Conservation (phyloP, 2,113 vertebrate species). For the Neodontobutis hainanensis region DNA sequence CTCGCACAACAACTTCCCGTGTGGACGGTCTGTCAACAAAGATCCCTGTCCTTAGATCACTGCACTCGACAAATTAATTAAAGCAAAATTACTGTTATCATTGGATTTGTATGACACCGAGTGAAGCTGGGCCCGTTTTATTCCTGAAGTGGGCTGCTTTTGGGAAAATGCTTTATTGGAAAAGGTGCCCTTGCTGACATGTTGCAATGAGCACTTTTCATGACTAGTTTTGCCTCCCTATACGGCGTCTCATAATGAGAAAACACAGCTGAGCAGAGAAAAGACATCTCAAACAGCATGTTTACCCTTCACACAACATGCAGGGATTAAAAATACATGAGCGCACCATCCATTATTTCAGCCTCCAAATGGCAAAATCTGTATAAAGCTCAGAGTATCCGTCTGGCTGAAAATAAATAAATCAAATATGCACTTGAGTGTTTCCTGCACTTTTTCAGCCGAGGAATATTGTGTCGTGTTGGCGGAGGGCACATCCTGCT, state of each 20-base stretch:
- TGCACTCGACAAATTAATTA: slow-evolving; percentile 55
- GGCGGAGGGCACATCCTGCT: slow-evolving; percentile 63
- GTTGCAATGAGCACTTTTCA: slow-evolving; percentile 64
- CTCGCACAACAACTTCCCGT: slow-evolving; percentile 55
- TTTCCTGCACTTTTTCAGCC: slow-evolving; percentile 74
- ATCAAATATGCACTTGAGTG: slow-evolving; percentile 80
- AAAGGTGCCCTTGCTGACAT: slow-evolving; percentile 57
- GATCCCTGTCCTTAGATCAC: slow-evolving; percentile 55
- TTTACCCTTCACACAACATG: slow-evolving; percentile 84
- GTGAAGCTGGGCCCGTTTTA: slow-evolving; percentile 8
- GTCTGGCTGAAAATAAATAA: slow-evolving; percentile 85
- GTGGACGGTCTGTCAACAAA: slow-evolving; percentile 58
- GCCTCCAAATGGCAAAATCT: slow-evolving; percentile 83
- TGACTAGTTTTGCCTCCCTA: slow-evolving; percentile 66
- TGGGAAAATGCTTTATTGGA: slow-evolving; percentile 56
- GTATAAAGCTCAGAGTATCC: slow-evolving; percentile 80
- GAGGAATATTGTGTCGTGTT: slow-evolving; percentile 60
- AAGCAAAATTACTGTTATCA: slow-evolving; percentile 38
- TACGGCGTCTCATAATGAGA: slow-evolving; percentile 68
- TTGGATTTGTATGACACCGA: slow-evolving; percentile 30
- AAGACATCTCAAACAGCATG: slow-evolving; percentile 83
- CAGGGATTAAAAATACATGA: slow-evolving; percentile 84
- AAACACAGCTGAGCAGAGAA: slow-evolving; percentile 79
- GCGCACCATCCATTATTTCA: slow-evolving; percentile 83
- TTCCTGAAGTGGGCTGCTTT: slow-evolving; percentile 40